Evolutionary conservation across 2,113 vertebrate genomes (phyloP), one percentile per base, ranked within the genome.

Genomic region (Lasiurus cinereus): DNA sequence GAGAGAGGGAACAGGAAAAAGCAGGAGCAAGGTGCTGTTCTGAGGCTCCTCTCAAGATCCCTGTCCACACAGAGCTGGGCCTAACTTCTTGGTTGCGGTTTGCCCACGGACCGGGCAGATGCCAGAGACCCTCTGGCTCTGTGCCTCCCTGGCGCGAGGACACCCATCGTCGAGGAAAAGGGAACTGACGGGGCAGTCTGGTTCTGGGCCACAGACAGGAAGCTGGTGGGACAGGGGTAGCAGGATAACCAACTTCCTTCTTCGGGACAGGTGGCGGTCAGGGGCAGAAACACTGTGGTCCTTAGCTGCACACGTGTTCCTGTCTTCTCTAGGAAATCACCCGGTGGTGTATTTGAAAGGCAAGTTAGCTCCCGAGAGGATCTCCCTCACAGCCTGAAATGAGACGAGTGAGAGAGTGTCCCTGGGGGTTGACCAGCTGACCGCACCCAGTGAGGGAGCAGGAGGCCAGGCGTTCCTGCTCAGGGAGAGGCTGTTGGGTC

Each of bases 231-330:
- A 48, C 24, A 52, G 13, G 4, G 24, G 46, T 82, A 48, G 39
- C 69, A 73, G 29, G 64, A 43, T 31, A 21, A 76, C 54, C 62
- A 64, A 33, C 62, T 88, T 96, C 91, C 89, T 88, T 85, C 54
- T 36, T 8, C 2, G 36, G 79, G n/a, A 54, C 43, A 52, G 21
- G 33, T n/a, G 74, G 62, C 0, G 0, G 36, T 39, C 46, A 86
- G 73, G 78, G 54, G 67, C 54, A 62, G 80, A n/a, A 87, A 56
- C 36, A 67, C 0, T 15, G 83, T 36, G 43, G 36, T 54, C 31
- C 4, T 36, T 39, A 48, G 43, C 48, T 19, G 15, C 36, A 79
- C 10, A 27, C 4, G 22, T 5, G 11, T 66, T 79, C 9, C 50
- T 64, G 64, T 72, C 43, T 77, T 72, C 50, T 84, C 48, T 73